Evolutionary conservation across 2,113 vertebrate species (phyloP), one percentile per base, ranked within the genome.

Genomic region (Coryphaenoides rupestris): DNA sequence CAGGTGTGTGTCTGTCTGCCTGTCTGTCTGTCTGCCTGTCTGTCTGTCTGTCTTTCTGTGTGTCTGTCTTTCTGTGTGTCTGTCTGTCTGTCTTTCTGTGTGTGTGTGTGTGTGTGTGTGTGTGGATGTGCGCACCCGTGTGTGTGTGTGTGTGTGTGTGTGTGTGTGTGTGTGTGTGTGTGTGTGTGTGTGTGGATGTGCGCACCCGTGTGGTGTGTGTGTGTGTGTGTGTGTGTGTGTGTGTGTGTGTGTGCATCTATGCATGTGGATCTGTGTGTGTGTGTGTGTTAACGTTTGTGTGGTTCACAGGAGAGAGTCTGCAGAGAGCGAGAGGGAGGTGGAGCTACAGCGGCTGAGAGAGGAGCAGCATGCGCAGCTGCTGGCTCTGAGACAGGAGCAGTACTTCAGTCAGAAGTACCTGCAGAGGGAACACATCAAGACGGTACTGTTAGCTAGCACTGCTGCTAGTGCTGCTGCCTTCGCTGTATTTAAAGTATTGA

Each of bases 331-430:
- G 79, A 93, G 92, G 79, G 92, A 92, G 19, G 92, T 93, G 49
- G 95, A 94, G 66, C 85, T 98, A 0, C 90, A 93, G 9, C 93
- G 95, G 81, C 88, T 98, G 57, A 96, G 93, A 76, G 94, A 97
- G 61, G 94, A 95, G 69, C 97, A 99, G 70, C 94, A 97, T 45
- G 93, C 97, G 76, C 97, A 98, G 84, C 91, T 99, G 1, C 90
- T 98, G 33, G 92, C 94, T 79, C 92, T 98, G 73, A 89, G 97
- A 15, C 97, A 97, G 90, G 96, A 99, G 33, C 97, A 99, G 80
- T 99, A 96, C 82, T 98, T 97, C 76, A 98, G 97, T 55, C 95
- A 98, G 77, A 99, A 98, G 58, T 98, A 98, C 68, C 96, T 98
- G 69, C 97, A 98, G 75, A 91, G 92, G 55, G 96, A 98, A 45